Conservation (phyloP, 2,797 vertebrate genomes). For the Tokudaia muenninki region DNA sequence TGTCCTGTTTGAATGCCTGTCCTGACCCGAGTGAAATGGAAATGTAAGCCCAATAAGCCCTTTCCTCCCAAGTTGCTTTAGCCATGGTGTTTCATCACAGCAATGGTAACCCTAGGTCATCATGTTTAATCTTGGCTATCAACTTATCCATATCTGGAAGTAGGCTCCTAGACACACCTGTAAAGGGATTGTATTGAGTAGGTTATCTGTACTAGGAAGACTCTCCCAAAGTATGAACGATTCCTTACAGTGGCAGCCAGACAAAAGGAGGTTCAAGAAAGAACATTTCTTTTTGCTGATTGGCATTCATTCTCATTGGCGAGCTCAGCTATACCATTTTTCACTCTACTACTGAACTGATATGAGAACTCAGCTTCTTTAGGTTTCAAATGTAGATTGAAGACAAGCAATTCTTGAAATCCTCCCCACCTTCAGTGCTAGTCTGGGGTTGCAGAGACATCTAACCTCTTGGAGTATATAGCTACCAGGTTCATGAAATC, state of each 20-base stretch:
- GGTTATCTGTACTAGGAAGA: background rate
- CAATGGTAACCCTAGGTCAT: background rate
- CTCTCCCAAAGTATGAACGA: background rate
- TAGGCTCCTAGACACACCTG: background rate
- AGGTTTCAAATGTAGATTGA: background rate
- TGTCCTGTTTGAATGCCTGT: background rate
- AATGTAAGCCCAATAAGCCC: background rate
- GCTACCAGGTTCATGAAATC: background rate
- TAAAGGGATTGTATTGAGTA: background rate
- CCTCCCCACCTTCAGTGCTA: background rate
- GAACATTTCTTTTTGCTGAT: background rate
- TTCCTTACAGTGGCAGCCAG: background rate
- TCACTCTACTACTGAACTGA: background rate
- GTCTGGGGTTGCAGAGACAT: background rate
- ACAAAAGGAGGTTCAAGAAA: background rate
- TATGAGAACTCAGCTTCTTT: background rate
- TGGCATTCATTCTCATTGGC: background rate
- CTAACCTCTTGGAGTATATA: background rate
- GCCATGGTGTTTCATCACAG: background rate
- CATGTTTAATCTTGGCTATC: background rate
- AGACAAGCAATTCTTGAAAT: background rate
- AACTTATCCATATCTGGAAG: background rate
- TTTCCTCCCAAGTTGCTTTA: background rate
- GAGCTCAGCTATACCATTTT: background rate
- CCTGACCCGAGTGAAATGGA: background rate